Evolutionary conservation across 2,113 vertebrate species (phyloP).

Genomic region (Thunnus maccoyii): DNA sequence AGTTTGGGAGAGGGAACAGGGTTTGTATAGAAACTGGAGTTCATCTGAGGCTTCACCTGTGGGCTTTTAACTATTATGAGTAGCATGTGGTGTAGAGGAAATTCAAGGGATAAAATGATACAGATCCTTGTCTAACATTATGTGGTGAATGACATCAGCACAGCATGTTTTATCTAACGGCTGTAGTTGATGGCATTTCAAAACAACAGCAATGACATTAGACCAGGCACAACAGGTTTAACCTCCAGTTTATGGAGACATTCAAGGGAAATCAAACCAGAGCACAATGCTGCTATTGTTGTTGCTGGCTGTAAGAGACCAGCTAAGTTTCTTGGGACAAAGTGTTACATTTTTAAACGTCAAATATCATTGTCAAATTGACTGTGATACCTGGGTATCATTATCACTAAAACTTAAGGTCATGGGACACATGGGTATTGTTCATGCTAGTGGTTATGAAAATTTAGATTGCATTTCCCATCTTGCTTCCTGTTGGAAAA

Average conservation of each 20-base stretch:
- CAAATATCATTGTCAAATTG: background rate
- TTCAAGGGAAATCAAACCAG: background rate
- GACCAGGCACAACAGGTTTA: slow-evolving; percentile 70
- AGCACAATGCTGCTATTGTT: slow-evolving; percentile 54
- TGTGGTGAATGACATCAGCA: background rate
- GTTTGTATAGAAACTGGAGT: slow-evolving; percentile 6
- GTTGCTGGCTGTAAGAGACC: background rate
- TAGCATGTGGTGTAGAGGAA: background rate
- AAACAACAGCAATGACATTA: background rate
- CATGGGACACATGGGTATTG: background rate
- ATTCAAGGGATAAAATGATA: background rate
- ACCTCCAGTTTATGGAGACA: slow-evolving; percentile 7
- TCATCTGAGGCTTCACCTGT: background rate
- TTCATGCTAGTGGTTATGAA: background rate
- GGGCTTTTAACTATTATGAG: background rate
- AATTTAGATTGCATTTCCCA: background rate
- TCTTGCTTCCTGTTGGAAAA: background rate
- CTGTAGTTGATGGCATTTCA: slow-evolving; percentile 21
- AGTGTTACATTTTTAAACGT: background rate
- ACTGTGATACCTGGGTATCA: background rate
- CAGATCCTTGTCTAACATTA: background rate
- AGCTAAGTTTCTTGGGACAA: background rate
- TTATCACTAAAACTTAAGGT: background rate
- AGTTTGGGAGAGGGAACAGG: background rate
- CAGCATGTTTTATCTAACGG: background rate